Evolutionary conservation across 2,888 invertebrate species (phyloP).

Genomic region (Lottia scabra): DNA sequence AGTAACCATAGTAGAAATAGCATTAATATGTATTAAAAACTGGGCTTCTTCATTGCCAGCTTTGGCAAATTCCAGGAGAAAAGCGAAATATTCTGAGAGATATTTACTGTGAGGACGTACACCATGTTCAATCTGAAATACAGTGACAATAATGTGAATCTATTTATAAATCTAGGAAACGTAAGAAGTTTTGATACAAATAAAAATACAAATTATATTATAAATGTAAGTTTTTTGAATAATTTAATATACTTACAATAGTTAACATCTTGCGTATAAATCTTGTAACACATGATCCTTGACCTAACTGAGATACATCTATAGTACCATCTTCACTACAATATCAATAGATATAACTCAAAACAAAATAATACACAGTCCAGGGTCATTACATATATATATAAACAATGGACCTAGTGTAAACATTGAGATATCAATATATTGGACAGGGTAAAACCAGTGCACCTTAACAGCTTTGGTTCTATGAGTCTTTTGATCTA

Average conservation of each 20-base stretch:
- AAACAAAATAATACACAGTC: neutral
- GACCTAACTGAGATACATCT: constrained; percentile 57
- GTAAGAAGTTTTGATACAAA: neutral
- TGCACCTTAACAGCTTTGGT: too few relatives aligned
- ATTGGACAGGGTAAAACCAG: too few relatives aligned
- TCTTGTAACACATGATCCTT: constrained; percentile 82
- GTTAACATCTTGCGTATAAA: constrained; percentile 90
- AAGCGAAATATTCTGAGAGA: constrained; percentile 91
- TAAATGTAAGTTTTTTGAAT: neutral
- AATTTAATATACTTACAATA: constrained; percentile 75
- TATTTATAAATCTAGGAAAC: too few relatives aligned
- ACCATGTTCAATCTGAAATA: constrained; percentile 72
- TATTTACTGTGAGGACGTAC: constrained; percentile 74
- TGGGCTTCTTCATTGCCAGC: constrained; percentile 94
- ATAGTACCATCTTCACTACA: constrained; percentile 51
- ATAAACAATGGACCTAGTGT: neutral
- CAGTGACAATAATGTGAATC: too few relatives aligned
- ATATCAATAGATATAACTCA: constrained; percentile 11
- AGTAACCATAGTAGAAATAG: constrained; percentile 89
- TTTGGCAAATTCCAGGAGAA: constrained; percentile 92
- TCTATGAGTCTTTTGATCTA: too few relatives aligned
- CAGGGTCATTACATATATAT: too few relatives aligned
- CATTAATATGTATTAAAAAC: constrained; percentile 87
- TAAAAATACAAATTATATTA: too few relatives aligned
- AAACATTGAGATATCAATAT: too few relatives aligned